Evolutionary conservation across 2,888 invertebrate species (phyloP).

Genomic region (Diloba caeruleocephala): DNA sequence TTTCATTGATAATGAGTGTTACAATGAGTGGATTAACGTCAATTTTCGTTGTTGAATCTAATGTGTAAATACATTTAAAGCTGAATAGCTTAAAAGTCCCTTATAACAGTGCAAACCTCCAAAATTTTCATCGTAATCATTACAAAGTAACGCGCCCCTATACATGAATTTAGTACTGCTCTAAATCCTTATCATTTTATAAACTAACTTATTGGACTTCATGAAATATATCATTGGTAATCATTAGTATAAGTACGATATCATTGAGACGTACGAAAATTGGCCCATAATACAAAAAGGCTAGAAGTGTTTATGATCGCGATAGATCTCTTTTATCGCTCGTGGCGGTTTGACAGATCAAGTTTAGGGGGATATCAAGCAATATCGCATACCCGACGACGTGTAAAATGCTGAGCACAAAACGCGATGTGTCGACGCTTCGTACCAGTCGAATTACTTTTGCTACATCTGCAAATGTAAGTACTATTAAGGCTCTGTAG

Average conservation of each 20-base stretch:
- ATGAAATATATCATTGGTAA: slow-evolving; percentile 35
- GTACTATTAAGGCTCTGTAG: no score
- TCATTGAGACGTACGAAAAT: slow-evolving; percentile 60
- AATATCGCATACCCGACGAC: slow-evolving; percentile 27
- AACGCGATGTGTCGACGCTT: slow-evolving; percentile 21
- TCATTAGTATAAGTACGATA: slow-evolving; percentile 37
- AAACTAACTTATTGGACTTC: slow-evolving; percentile 27
- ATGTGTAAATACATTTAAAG: no score
- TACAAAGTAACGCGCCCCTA: no score
- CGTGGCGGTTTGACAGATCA: slow-evolving; percentile 63
- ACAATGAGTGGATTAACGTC: no score
- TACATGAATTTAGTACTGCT: no score
- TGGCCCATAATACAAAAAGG: slow-evolving; percentile 55
- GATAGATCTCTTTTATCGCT: slow-evolving; percentile 68
- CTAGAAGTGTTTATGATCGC: slow-evolving; percentile 63
- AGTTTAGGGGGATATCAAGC: slow-evolving; percentile 57
- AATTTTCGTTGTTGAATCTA: no score
- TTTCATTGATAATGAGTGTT: no score
- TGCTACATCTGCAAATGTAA: neutral
- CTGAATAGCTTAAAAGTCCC: no score
- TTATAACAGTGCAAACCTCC: no score
- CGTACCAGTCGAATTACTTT: slow-evolving; percentile 10
- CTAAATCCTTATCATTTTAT: slow-evolving; percentile 15
- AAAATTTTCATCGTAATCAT: no score
- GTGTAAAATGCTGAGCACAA: slow-evolving; percentile 38